Evolutionary conservation across 2,888 invertebrate species (phyloP).

Genomic region (Nomada lathburiana): DNA sequence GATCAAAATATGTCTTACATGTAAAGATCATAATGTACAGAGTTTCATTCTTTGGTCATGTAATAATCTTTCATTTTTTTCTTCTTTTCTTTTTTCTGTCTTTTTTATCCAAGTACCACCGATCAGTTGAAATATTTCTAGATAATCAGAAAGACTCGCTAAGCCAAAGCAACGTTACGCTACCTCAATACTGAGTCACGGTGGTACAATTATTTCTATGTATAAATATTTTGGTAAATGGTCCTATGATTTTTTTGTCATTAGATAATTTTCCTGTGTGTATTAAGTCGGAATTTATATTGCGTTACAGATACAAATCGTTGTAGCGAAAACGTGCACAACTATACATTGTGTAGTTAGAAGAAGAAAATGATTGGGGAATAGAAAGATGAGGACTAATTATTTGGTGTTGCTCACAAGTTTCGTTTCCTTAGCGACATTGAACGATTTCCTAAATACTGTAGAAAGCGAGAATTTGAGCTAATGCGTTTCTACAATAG

Average conservation of each 20-base stretch:
- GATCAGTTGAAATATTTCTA: slow-evolving; percentile 63
- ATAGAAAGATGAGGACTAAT: slow-evolving; percentile 16
- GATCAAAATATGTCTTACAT: slow-evolving; percentile 45
- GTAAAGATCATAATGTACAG: slow-evolving; percentile 44
- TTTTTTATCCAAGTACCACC: slow-evolving; percentile 43
- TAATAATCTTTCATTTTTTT: slow-evolving; percentile 14
- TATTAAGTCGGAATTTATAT: slow-evolving; percentile 20
- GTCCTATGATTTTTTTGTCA: slow-evolving; percentile 10
- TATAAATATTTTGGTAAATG: slow-evolving; percentile 39
- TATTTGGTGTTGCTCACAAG: slow-evolving; percentile 11
- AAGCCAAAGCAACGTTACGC: slow-evolving; percentile 71
- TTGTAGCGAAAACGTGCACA: slow-evolving; percentile 15
- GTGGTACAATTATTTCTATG: slow-evolving; percentile 54
- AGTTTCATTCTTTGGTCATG: slow-evolving; percentile 45
- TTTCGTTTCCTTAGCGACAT: slow-evolving; percentile 30
- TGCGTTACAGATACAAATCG: slow-evolving; percentile 13
- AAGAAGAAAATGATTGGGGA: neutral
- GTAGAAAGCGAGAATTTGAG: slow-evolving; percentile 33
- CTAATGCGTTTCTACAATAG: slow-evolving; percentile 46
- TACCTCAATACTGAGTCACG: slow-evolving; percentile 67
- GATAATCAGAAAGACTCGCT: slow-evolving; percentile 65
- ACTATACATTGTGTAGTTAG: slow-evolving; percentile 3
- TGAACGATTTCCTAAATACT: slow-evolving; percentile 21
- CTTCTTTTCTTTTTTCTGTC: neutral
- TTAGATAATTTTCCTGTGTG: slow-evolving; percentile 2